A percentile compares a stretch with the other conserved stretches of the same genome.
phyloP scores from a whole-genome alignment of 2,113 vertebrate species.

The Romanogobio albipinnatus region DNA sequence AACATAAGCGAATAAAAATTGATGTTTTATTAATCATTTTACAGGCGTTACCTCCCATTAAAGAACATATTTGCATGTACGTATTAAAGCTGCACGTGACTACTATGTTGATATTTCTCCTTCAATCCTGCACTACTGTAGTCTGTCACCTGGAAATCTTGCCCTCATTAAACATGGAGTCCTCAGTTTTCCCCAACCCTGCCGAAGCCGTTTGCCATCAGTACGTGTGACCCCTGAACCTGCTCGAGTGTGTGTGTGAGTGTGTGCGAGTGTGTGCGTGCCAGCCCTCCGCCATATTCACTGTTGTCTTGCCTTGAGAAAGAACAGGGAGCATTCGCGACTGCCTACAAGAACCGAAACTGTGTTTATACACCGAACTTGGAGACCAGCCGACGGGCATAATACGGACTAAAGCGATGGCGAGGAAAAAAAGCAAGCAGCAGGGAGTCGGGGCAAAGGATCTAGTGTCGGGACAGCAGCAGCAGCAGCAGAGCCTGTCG shows the following conservation, averaged over 20 bases:
- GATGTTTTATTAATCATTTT: not conserved
- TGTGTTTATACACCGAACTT: conserved; percentile 57
- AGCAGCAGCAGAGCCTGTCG: conserved; percentile 76
- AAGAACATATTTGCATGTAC: not conserved
- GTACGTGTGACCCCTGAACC: conserved; percentile 81
- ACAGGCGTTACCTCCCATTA: not conserved
- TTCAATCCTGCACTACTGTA: not conserved
- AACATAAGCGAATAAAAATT: not conserved
- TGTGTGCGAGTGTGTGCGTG: conserved; percentile 66
- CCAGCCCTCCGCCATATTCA: conserved; percentile 93
- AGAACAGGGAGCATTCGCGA: conserved; percentile 75
- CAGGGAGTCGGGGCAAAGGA: conserved; percentile 77
- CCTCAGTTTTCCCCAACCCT: conserved; percentile 49
- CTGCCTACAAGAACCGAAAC: conserved; percentile 74
- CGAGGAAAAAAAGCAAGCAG: conserved; percentile 89
- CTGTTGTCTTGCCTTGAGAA: conserved; percentile 92
- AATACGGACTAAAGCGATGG: conserved; percentile 74
- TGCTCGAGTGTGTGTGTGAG: conserved; percentile 46
- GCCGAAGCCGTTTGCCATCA: conserved; percentile 73
- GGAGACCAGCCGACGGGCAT: conserved; percentile 71
- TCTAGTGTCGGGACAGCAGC: conserved; percentile 52
- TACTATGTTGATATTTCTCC: conserved; percentile 12
- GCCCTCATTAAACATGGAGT: conserved; percentile 76
- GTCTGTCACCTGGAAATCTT: conserved; percentile 34
- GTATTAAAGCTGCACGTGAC: not conserved